phyloP scores from a whole-genome alignment of 2,113 vertebrate genomes.

The Prionailurus viverrinus region DNA sequence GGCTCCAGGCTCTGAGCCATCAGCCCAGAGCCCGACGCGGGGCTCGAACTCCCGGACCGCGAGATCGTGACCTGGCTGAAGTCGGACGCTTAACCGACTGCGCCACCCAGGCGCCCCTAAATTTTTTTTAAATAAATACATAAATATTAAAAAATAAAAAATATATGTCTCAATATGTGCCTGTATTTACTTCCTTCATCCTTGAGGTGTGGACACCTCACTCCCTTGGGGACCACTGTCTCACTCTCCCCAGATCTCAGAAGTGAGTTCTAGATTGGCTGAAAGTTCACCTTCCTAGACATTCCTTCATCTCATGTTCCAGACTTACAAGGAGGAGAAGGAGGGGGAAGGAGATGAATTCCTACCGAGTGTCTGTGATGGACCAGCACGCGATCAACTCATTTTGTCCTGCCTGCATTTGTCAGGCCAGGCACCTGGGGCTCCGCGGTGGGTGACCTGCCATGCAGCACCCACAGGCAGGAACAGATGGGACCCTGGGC shows the following conservation, averaged over 20 bases:
- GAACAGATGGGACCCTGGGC: accelerated
- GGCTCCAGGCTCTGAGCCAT: too few relatives aligned
- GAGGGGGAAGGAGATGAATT: not conserved
- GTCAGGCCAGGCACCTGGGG: not conserved
- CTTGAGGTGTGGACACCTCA: not conserved
- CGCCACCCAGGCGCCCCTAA: too few relatives aligned
- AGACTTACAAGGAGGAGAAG: too few relatives aligned
- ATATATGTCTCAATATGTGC: not conserved
- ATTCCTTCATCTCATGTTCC: accelerated
- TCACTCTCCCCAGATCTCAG: too few relatives aligned
- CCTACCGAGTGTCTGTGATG: accelerated
- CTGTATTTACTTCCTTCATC: not conserved
- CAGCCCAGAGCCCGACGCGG: too few relatives aligned
- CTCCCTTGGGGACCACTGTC: not conserved
- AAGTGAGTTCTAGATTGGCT: not conserved
- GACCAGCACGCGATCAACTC: too few relatives aligned
- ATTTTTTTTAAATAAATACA: too few relatives aligned
- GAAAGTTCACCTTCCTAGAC: not conserved
- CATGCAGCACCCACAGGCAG: not conserved
- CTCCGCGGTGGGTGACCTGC: not conserved
- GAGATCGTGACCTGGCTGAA: too few relatives aligned
- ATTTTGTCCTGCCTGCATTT: not conserved
- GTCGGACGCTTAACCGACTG: too few relatives aligned
- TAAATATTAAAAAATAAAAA: not conserved
- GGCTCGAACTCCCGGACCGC: too few relatives aligned